Evolutionary conservation across 2,888 invertebrate species (phyloP), one percentile per base, ranked within the genome.

Genomic region (Torymus tubicola): DNA sequence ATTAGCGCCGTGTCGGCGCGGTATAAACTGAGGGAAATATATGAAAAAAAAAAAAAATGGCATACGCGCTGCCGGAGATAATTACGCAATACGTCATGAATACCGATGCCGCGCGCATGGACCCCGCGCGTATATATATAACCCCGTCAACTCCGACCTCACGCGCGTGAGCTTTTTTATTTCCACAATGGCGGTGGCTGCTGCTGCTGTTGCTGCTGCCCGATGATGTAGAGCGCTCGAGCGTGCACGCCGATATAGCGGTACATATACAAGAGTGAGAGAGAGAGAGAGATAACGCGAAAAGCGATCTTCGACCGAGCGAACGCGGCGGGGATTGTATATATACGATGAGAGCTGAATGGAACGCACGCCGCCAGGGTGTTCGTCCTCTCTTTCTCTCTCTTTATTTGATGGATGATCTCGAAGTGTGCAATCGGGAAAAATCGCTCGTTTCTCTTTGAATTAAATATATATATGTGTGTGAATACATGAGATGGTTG

Each of bases 131-230:
- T 8, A 8, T 8, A 8, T 42, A 42, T 42, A 42, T 78, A 72
- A 82, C 72, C 81, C 68, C 81, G 70, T 81, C 81, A 81, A 76
- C 81, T 81, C 21, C 72, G 81, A 81, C 75, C 81, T 81, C 75
- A 18, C 31, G 16, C n/a, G 21, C 67, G 21, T 53, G 8, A 18
- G 12, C 2, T 0, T 57, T 10, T 55, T 55, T 52, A 18, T 80
- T 63, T 65, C 60, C 70, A 16, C 50, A 8, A 42, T 21, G 21
- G 42, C 8, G 42, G 42, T 8, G 42, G 42, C 10, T 12, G 63
- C 60, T 65, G 4, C 52, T n/a, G 42, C 8, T 5, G 42, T 8
- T 5, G 42, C 10, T 12, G 63, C 60, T 65, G 4, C 52, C 12
- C 16, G 72, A 53, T 52, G 67, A 77, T 55, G 69, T 55, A 69